These are phyloP conservation scores for Athalia cordata DNA, from an alignment of 2,888 invertebrate species.

Conservation along the genomic window DNA sequence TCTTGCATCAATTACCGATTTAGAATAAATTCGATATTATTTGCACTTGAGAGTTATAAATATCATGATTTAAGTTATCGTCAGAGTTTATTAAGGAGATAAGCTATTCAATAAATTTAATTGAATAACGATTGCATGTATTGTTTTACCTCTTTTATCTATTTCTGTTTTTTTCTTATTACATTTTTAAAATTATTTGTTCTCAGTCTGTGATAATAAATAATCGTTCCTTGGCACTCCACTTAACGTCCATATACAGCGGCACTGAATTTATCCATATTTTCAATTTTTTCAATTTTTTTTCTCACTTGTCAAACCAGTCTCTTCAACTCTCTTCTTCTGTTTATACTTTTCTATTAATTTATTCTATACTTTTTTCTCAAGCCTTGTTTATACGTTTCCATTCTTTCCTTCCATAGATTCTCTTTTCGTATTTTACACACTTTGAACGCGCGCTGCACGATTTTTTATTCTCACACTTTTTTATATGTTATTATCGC, in stretches of 20 bases:
- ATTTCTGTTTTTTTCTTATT: slow-evolving; percentile 3
- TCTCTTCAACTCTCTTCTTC: neutral
- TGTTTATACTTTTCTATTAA: neutral
- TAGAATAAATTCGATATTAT: too few relatives aligned
- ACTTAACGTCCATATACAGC: neutral
- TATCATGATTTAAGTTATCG: too few relatives aligned
- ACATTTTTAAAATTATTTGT: slow-evolving; percentile 15
- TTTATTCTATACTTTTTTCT: neutral
- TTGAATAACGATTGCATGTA: neutral
- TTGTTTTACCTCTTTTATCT: neutral
- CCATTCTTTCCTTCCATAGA: too few relatives aligned
- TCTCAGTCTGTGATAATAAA: slow-evolving; percentile 27
- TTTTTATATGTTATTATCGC: too few relatives aligned
- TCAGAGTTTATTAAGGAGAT: too few relatives aligned
- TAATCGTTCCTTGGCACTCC: slow-evolving; percentile 22
- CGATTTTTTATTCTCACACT: too few relatives aligned
- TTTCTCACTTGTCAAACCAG: slow-evolving; percentile 19
- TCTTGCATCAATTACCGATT: too few relatives aligned
- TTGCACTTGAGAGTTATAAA: too few relatives aligned
- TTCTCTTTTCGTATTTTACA: too few relatives aligned
- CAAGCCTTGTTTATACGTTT: neutral
- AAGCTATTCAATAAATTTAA: too few relatives aligned
- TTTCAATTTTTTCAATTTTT: neutral
- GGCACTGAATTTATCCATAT: neutral
- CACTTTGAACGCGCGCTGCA: too few relatives aligned